Percentiles rank a stretch among this genome's conserved stretches.
These are phyloP conservation scores for Periparus ater DNA, from an alignment of 2,797 vertebrate genomes.

Conservation along the genomic window DNA sequence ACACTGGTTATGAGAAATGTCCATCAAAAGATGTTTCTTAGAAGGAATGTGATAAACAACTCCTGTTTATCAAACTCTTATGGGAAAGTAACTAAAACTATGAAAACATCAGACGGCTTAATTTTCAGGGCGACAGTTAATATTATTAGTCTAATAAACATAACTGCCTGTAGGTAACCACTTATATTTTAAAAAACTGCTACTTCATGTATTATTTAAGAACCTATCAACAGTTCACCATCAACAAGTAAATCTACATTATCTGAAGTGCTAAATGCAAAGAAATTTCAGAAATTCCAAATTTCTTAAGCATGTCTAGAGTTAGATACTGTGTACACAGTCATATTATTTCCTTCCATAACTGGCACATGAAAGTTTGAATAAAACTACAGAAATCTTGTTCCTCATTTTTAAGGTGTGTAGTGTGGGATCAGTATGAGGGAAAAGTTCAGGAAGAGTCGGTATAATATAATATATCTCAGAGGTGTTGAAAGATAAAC, in stretches of 20 bases:
- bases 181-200: not conserved
- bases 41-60: no score
- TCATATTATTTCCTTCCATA: not conserved
- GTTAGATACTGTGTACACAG: not conserved
- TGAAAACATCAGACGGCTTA: no score
- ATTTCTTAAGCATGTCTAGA: not conserved
- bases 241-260: not conserved
- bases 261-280: not conserved
- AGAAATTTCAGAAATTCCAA: not conserved
- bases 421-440: not conserved
- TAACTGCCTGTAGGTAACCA: not conserved
- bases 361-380: not conserved
- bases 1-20: no score
- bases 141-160: not conserved
- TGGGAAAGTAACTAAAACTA: no score
- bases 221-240: not conserved
- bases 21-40: no score
- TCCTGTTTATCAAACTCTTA: no score
- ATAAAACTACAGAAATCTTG: not conserved
- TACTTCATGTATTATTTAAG: not conserved
- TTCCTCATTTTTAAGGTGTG: not conserved
- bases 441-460: not conserved
- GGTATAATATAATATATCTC: not conserved
- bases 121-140: not conserved
- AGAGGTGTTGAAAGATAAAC: not conserved